Percentiles rank a stretch among this genome's conserved stretches.
These are phyloP conservation scores for Meloe dianella DNA, from an alignment of 2,888 invertebrate genomes.

Conservation along the genomic window DNA sequence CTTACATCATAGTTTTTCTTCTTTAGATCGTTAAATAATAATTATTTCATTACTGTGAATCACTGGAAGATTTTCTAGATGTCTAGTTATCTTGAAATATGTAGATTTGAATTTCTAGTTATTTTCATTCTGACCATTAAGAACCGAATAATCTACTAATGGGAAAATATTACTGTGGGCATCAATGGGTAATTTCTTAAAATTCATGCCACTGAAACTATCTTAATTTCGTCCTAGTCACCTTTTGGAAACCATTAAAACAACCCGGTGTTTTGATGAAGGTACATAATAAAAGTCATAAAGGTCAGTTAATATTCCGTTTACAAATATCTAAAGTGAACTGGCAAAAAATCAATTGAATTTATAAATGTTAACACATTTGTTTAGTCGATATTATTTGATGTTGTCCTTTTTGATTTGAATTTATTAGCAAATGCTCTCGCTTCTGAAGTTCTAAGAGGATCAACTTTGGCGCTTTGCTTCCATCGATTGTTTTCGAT, in stretches of 20 bases:
- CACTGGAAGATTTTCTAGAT: not conserved
- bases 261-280: conserved; percentile 5
- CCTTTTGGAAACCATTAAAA: not conserved
- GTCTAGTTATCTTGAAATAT: not conserved
- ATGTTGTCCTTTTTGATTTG: not conserved
- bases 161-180: not conserved
- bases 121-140: not conserved
- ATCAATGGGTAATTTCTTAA: not conserved
- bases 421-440: not conserved
- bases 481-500: not conserved
- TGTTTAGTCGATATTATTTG: not conserved
- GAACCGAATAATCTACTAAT: not conserved
- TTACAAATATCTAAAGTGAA: not conserved
- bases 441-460: not conserved
- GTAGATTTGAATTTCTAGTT: not conserved
- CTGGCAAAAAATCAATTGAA: not conserved
- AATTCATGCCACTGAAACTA: not conserved
- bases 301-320: not conserved
- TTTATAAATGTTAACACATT: not conserved
- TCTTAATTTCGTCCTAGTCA: conserved; percentile 5
- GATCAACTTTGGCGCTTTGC: not conserved
- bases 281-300: not conserved
- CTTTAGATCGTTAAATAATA: not conserved
- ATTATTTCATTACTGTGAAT: not conserved
- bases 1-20: too few species aligned